Conservation (phyloP, 2,113 vertebrate genomes). For the Tichodroma muraria region DNA sequence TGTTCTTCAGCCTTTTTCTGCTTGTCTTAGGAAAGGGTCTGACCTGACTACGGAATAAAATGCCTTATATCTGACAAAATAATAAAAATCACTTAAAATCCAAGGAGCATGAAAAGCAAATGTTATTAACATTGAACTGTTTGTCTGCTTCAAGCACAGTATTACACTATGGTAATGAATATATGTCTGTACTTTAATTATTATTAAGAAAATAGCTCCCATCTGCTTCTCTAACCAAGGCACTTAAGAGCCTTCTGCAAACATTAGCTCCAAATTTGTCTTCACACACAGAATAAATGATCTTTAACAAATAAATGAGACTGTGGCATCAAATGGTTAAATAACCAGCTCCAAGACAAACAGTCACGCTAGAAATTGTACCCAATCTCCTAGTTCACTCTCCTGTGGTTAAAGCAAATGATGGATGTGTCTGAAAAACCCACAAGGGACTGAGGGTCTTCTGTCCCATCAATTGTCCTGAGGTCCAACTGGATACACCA, state of each 20-base stretch:
- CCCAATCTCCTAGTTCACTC: accelerated
- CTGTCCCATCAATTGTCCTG: neutral
- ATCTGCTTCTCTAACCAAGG: neutral
- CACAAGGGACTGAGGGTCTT: neutral
- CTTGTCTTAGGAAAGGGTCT: neutral
- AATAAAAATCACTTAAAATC: neutral
- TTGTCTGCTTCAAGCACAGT: neutral
- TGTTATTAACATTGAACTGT: neutral
- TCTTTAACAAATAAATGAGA: neutral
- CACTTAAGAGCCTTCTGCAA: neutral
- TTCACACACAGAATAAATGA: neutral
- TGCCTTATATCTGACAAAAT: neutral
- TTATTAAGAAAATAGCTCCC: neutral
- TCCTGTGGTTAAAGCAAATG: neutral
- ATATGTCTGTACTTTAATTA: neutral
- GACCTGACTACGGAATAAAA: neutral
- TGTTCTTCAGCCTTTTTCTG: neutral
- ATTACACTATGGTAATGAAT: neutral
- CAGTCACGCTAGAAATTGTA: neutral
- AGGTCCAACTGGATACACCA: neutral
- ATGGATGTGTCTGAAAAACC: neutral
- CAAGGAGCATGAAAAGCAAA: neutral
- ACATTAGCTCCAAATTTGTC: neutral
- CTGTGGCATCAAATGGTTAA: neutral
- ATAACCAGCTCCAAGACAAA: neutral